These are phyloP conservation scores for Rhabdophis nuchalis DNA, from an alignment of 2,797 vertebrate species.

Conservation along the genomic window DNA sequence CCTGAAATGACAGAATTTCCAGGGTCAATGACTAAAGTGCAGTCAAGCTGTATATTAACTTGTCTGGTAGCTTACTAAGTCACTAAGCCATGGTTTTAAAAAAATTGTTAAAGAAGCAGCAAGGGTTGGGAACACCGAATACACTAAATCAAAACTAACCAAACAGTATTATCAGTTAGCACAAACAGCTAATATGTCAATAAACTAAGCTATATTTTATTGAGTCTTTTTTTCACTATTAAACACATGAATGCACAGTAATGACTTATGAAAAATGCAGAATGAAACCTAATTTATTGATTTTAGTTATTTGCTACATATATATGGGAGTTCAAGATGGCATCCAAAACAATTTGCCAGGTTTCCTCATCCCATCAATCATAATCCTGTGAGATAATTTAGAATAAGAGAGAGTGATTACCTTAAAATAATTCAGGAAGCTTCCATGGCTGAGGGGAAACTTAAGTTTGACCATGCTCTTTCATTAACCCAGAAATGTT, in stretches of 20 bases:
- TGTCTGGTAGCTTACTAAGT: neutral
- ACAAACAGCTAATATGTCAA: neutral
- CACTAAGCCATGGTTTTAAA: neutral
- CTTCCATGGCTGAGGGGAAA: neutral
- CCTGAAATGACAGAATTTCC: neutral
- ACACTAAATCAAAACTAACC: neutral
- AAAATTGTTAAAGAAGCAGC: neutral
- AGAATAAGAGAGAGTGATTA: neutral
- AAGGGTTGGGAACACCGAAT: neutral
- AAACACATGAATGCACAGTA: neutral
- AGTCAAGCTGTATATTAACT: neutral
- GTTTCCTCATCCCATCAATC: neutral
- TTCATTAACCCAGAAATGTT: neutral
- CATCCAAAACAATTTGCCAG: neutral
- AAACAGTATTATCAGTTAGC: neutral
- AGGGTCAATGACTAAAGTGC: neutral
- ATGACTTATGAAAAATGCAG: neutral
- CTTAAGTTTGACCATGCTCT: neutral
- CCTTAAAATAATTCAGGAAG: neutral
- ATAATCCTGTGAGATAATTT: neutral
- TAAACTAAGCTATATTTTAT: neutral
- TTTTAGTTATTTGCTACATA: neutral
- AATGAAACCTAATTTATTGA: neutral
- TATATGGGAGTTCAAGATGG: neutral
- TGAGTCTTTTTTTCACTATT: neutral